A percentile compares a stretch with the other conserved stretches of the same genome.
These are phyloP conservation scores for Emberiza fucata DNA, from an alignment of 2,113 vertebrate genomes.

Conservation along the genomic window DNA sequence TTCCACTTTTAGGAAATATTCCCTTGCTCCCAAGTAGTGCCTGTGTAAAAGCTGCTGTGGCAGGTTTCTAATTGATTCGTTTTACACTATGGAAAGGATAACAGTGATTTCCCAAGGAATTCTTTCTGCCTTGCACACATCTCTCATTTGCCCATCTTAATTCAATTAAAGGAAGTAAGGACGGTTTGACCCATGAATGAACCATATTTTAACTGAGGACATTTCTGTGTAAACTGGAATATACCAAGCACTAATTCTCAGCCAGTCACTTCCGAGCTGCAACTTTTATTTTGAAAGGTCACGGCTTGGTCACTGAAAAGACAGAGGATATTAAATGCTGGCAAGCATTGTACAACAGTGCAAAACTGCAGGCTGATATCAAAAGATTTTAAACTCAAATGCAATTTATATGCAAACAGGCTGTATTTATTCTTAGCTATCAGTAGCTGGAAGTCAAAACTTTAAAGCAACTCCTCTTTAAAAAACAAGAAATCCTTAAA, in stretches of 20 bases:
- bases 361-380: conserved; percentile 31
- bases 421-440: neutral
- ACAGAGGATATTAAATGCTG: conserved; percentile 55
- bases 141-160: conserved; percentile 98
- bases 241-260: conserved; percentile 83
- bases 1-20: conserved; percentile 63
- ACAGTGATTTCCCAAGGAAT: conserved; percentile 72
- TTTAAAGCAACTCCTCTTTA: neutral
- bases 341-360: neutral
- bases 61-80: conserved; percentile 80
- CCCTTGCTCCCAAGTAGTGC: conserved; percentile 45
- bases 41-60: conserved; percentile 63
- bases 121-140: conserved; percentile 80
- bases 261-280: conserved; percentile 78
- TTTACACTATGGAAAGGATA: conserved; percentile 75
- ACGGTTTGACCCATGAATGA: conserved; percentile 91
- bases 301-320: conserved; percentile 73
- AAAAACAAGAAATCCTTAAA: neutral
- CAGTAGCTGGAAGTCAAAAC: neutral
- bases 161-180: conserved; percentile 98
- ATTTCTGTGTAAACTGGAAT: conserved; percentile 82
- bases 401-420: neutral
- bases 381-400: conserved; percentile 18
- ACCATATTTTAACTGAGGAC: conserved; percentile 90
- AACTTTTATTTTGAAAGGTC: conserved; percentile 79